Base-by-base conservation (phyloP, 2,113 vertebrate genomes). In the Parus major region DNA sequence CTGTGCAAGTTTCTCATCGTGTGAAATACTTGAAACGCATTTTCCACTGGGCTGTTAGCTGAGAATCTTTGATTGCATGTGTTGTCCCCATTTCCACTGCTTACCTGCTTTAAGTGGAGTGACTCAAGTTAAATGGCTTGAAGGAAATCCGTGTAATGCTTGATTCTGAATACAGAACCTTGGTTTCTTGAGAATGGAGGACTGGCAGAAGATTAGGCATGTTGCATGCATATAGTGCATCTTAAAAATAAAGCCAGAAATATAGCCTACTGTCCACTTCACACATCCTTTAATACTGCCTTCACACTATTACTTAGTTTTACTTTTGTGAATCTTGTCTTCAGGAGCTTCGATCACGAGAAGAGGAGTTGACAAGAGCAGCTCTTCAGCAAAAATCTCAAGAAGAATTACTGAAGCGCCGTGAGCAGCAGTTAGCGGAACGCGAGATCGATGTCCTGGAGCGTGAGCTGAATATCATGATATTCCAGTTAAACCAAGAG, bases 401-500 rank as follows among this genome's bases (percentile, higher is more conserved):
- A 86, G 99, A 99, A 94, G 98, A 99, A 76, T 96, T 99, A 87
- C 97, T 99, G 66, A 98, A 99, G 92, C 97, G 99, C 15, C 98
- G 99, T 21, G 99, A 99, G 92, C 99, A 99, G 96, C 99, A 99
- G 96, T 96, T 99, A 65, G 99, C 99, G 0, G 99, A 99, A 80
- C 97, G 99, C 0, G 99, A 99, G 98, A 99, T 99, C 17, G 98
- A 99, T 12, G 99, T 99, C 27, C 96, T 99, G 89, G 99, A 99
- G 96, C 98, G 99, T 1, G 99, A 99, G 95, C 98, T 99, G 60
- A 98, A 99, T 97, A 99, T 99, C 96, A 98, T 99, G 95, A 99
- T 99, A 82, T 99, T 99, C 96, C 99, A 99, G 97, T 98, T 99
- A 79, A 99, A 98, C 97, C 99, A 99, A 97, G 99, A 99, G 96